Percentiles rank a stretch among this genome's conserved stretches.
phyloP scores from a whole-genome alignment of 2,888 invertebrate species.

The Galeruca laticollis region DNA sequence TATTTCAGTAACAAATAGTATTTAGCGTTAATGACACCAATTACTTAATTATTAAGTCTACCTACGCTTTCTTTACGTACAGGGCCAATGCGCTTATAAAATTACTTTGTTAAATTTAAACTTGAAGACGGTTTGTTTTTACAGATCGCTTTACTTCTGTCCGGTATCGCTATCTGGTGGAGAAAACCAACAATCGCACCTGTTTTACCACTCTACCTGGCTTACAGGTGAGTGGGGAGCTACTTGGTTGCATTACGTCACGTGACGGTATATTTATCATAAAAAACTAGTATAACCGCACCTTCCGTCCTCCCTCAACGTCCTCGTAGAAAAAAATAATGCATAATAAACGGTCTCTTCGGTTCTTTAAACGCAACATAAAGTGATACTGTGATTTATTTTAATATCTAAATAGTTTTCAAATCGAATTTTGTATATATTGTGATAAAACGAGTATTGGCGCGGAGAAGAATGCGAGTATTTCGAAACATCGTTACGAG shows the following conservation, averaged over 20 bases:
- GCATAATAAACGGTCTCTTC: constrained; percentile 39
- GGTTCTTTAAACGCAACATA: constrained; percentile 42
- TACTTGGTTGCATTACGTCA: constrained; percentile 58
- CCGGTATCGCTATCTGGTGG: constrained; percentile 45
- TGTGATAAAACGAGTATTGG: constrained; percentile 15
- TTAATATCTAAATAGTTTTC: neutral
- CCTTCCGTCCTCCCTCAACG: constrained; percentile 56
- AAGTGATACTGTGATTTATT: constrained; percentile 37
- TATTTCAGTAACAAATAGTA: neutral
- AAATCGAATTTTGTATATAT: constrained; percentile 5
- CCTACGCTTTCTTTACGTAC: constrained; percentile 48
- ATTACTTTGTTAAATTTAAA: constrained; percentile 26
- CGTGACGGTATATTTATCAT: constrained; percentile 62
- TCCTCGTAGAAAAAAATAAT: constrained; percentile 31
- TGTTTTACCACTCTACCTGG: constrained; percentile 59
- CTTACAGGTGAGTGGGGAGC: constrained; percentile 59
- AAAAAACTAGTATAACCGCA: constrained; percentile 63
- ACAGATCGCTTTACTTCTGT: constrained; percentile 20
- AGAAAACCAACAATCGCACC: constrained; percentile 54
- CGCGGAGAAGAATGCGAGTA: constrained; percentile 39
- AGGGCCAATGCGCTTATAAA: constrained; percentile 29
- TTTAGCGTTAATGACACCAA: constrained; percentile 38
- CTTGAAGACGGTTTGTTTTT: constrained; percentile 36
- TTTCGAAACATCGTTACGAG: constrained; percentile 41
- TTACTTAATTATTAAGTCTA: constrained; percentile 45